Percentiles rank a stretch among this genome's conserved stretches.
These are phyloP conservation scores for Theodoxus fluviatilis DNA, from an alignment of 2,888 invertebrate species.

Conservation along the genomic window DNA sequence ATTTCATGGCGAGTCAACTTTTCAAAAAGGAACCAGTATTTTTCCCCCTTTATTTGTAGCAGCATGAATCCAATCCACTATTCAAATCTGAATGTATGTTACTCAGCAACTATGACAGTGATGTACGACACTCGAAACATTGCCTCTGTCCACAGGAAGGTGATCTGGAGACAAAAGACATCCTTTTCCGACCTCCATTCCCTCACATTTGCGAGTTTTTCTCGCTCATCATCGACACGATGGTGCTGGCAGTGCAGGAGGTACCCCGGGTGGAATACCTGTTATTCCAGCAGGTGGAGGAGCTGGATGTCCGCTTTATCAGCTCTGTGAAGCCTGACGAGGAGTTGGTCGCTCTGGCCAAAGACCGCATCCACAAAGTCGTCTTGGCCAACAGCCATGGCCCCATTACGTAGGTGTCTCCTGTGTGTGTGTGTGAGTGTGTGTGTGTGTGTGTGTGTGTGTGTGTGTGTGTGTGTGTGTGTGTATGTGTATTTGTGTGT, in stretches of 20 bases:
- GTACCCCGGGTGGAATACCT: constrained; percentile 57
- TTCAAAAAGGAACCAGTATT: too few species aligned
- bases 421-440: background rate
- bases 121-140: too few species aligned
- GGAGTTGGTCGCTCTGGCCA: constrained; percentile 50
- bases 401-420: constrained; percentile 51
- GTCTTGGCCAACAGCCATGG: constrained; percentile 59
- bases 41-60: too few species aligned
- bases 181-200: constrained; percentile 53
- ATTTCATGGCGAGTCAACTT: too few species aligned
- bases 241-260: constrained; percentile 54
- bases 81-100: too few species aligned
- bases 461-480: too few species aligned
- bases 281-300: constrained; percentile 56
- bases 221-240: constrained; percentile 56
- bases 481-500: background rate
- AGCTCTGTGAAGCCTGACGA: constrained; percentile 52
- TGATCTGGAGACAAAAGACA: constrained; percentile 43
- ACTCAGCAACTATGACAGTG: too few species aligned
- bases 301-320: constrained; percentile 43
- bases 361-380: constrained; percentile 49
- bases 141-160: constrained; percentile 43
- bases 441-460: background rate
- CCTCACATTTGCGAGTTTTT: constrained; percentile 52
- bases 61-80: too few species aligned